These are phyloP conservation scores for Liasis olivaceus DNA, from an alignment of 2,797 vertebrate species.

Conservation along the genomic window DNA sequence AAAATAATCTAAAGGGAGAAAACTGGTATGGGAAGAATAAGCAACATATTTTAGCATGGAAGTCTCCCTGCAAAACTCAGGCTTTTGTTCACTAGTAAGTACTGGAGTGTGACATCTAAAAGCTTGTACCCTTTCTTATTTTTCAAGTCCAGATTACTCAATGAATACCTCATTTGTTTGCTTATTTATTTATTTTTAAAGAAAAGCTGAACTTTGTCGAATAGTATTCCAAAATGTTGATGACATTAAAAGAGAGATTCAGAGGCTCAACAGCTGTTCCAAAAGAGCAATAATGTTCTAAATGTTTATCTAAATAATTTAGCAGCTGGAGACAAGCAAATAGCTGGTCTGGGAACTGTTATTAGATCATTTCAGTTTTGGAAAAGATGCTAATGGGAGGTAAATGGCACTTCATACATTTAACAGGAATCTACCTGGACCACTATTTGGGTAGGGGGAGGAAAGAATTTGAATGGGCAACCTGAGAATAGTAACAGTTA, in stretches of 20 bases:
- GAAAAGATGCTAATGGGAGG: constrained; percentile 22
- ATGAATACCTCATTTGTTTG: not conserved
- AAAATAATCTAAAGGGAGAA: not conserved
- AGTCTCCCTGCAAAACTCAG: not conserved
- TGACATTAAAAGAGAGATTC: not conserved
- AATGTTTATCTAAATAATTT: constrained; percentile 22
- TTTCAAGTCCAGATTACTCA: not conserved
- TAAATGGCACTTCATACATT: constrained; percentile 19
- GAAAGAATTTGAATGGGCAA: not conserved
- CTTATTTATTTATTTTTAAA: not conserved
- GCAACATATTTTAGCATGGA: not conserved
- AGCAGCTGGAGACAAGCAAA: constrained; percentile 27
- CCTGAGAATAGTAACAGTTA: not conserved
- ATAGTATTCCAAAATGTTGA: not conserved
- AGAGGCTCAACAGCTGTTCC: not conserved
- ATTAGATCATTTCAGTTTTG: constrained; percentile 37
- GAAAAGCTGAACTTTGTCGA: not conserved
- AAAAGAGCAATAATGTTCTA: constrained; percentile 1
- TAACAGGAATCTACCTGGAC: not conserved
- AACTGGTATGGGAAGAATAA: not conserved
- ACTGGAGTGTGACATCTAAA: not conserved
- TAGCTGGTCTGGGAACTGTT: constrained; percentile 5
- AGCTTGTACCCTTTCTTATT: not conserved
- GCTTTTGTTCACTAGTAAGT: not conserved
- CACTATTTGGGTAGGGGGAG: not conserved